These are phyloP conservation scores for Stenopsyche tienmushanensis DNA, from an alignment of 1,140 invertebrate genomes.

Conservation along the genomic window DNA sequence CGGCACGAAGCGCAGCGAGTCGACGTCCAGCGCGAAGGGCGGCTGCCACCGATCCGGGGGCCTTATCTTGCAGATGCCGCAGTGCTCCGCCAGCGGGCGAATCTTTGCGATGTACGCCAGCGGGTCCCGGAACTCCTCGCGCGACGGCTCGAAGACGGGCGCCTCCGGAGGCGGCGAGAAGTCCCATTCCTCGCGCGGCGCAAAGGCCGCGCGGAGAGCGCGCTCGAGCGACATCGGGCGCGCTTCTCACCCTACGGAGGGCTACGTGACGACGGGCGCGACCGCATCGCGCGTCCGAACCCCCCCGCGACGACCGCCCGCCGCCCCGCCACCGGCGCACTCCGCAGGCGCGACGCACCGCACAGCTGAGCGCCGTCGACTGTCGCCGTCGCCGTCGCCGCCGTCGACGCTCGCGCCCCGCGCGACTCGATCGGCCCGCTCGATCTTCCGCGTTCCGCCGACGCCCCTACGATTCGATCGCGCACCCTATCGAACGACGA, in stretches of 20 bases:
- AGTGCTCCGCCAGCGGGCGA: conserved; percentile 63
- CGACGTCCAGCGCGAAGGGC: conserved; percentile 96
- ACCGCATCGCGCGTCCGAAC: conserved; percentile 14
- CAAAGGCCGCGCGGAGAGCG: conserved; percentile 48
- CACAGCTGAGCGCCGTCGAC: conserved; percentile 39
- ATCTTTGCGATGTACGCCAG: conserved; percentile 68
- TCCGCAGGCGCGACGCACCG: too few relatives aligned
- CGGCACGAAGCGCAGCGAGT: conserved; percentile 95
- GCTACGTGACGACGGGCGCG: conserved; percentile 27
- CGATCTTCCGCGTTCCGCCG: too few relatives aligned
- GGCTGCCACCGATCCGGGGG: conserved; percentile 86
- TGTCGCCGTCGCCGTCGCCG: conserved; percentile 46
- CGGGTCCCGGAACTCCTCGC: conserved; percentile 69
- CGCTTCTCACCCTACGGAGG: conserved; percentile 38
- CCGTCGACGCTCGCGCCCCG: conserved; percentile 47
- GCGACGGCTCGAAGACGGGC: conserved; percentile 65
- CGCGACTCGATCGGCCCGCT: conserved; percentile 43
- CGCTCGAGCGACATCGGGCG: conserved; percentile 44
- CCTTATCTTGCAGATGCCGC: conserved; percentile 70
- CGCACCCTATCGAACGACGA: too few relatives aligned
- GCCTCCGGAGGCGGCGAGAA: conserved; percentile 65
- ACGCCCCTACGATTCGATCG: too few relatives aligned
- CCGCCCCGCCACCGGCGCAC: neutral
- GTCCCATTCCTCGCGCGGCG: conserved; percentile 48
- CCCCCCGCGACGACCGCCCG: neutral